Conservation (phyloP, 2,113 vertebrate species). For the Lamprotornis superbus region DNA sequence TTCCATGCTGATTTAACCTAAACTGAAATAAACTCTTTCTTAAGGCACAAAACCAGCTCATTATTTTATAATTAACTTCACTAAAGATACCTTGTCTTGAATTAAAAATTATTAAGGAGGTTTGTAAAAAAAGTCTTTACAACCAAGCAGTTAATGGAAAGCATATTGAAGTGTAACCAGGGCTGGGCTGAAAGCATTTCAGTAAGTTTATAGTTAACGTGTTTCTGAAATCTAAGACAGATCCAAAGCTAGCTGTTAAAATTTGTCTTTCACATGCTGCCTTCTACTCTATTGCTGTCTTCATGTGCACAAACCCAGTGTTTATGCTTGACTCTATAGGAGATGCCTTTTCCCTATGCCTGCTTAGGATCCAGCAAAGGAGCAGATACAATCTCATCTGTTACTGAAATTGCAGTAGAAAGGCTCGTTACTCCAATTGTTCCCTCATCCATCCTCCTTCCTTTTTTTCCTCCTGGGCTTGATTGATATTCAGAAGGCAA, state of each 20-base stretch:
- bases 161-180: background rate
- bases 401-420: conserved; percentile 28
- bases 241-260: background rate
- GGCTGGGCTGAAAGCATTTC: background rate
- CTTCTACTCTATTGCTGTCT: background rate
- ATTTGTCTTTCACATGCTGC: background rate
- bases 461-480: background rate
- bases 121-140: background rate
- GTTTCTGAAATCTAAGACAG: background rate
- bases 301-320: background rate
- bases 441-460: conserved; percentile 13
- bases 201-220: background rate
- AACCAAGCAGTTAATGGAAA: background rate
- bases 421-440: background rate
- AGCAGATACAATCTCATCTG: conserved; percentile 17
- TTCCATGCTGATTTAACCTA: background rate
- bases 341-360: background rate
- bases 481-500: conserved; percentile 24
- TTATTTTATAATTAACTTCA: background rate
- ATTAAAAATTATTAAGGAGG: background rate
- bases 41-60: background rate
- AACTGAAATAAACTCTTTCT: background rate
- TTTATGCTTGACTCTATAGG: background rate
- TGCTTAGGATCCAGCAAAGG: background rate
- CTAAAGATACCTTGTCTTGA: background rate